Conservation (phyloP, 53 echinoderm and acorn worm genomes). For the Henricia sp. region DNA sequence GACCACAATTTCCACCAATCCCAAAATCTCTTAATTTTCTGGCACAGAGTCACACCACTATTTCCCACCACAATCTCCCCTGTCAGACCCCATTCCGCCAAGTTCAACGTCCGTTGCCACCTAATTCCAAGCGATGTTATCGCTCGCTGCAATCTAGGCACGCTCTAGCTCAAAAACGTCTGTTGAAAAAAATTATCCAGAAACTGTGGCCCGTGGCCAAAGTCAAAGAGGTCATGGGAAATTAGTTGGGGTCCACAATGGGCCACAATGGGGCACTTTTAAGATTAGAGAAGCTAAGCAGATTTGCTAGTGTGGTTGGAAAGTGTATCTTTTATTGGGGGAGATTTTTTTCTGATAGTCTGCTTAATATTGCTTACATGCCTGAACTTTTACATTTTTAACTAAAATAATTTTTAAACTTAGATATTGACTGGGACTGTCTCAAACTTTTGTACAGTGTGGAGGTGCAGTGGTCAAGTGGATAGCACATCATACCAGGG, state of each 20-base stretch:
- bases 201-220: slow-evolving; percentile 44
- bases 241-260: slow-evolving; percentile 49
- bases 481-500: too few species aligned
- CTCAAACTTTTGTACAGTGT: too few species aligned
- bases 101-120: slow-evolving; percentile 48
- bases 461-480: too few species aligned
- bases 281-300: slow-evolving; percentile 51
- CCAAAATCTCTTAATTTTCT: too few species aligned
- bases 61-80: too few species aligned
- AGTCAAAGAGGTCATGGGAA: slow-evolving; percentile 52
- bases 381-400: too few species aligned
- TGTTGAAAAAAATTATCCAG: too few species aligned
- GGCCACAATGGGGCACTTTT: slow-evolving; percentile 53
- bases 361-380: too few species aligned
- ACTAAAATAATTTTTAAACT: too few species aligned
- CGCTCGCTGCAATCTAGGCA: slow-evolving; percentile 9
- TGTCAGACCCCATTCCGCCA: slow-evolving; percentile 27
- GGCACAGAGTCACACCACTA: too few species aligned
- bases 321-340: slow-evolving; percentile 55
- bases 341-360: background rate
- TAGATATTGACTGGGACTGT: too few species aligned
- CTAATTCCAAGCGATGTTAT: slow-evolving; percentile 52
- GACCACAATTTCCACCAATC: too few species aligned
- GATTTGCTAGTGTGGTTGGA: slow-evolving; percentile 27
- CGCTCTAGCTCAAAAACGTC: slow-evolving; percentile 18